Evolutionary conservation across 1,140 invertebrate genomes (phyloP).

Genomic region (silkworm (Bombyx mori)): ASM3026992v2 NC_085128.1:4439501-4440000

Average conservation of each 20-base stretch:
- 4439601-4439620: no score
- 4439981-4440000: no score
- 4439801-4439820: slow-evolving; percentile 46
- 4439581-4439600: no score
- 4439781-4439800: slow-evolving; percentile 40
- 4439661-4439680: no score
- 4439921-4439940: slow-evolving; percentile 19
- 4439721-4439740: slow-evolving; percentile 58
- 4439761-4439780: slow-evolving; percentile 48
- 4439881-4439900: slow-evolving; percentile 52
- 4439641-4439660: no score
- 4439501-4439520: no score
- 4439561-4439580: no score
- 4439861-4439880: slow-evolving; percentile 50
- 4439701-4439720: slow-evolving; percentile 32
- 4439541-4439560: no score
- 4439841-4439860: slow-evolving; percentile 38
- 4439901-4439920: slow-evolving; percentile 2
- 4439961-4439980: no score
- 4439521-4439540: no score
- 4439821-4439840: slow-evolving; percentile 18
- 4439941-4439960: background rate
- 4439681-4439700: no score
- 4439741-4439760: slow-evolving; percentile 55
- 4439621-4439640: no score